Evolutionary conservation across 2,797 vertebrate genomes (phyloP), one percentile per base, ranked within the genome.

Genomic region (Carapus acus): DNA sequence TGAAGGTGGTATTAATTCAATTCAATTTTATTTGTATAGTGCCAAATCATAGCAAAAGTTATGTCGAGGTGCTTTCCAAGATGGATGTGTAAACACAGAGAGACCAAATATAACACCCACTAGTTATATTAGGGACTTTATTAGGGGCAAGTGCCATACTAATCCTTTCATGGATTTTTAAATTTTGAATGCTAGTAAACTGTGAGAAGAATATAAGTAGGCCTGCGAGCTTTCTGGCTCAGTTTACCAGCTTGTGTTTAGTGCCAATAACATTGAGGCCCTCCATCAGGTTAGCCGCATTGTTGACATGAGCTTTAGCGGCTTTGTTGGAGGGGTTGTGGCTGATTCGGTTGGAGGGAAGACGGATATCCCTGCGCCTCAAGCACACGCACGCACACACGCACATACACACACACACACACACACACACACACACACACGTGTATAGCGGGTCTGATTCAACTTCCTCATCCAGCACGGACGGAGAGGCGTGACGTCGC

Each of bases 391-490:
- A 36, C 15, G 49, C 21, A n/a, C n/a, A n/a, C n/a, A n/a, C n/a
- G n/a, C n/a, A 24, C 37, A 29, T 17, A n/a, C 49, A 62, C 4
- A 40, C 50, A 43, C 58, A 43, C 20, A 36, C 54, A 36, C 15
- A 47, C 21, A n/a, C n/a, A n/a, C n/a, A n/a, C n/a, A n/a, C n/a
- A 24, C 37, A 29, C 7, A n/a, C 40, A 43, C 49, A 42, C 51
- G 48, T 47, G 67, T 67, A 67, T 20, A 23, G 56, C 61, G 51
- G 29, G 39, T 62, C 49, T 7, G 71, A n/a, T 15, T 65, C 15
- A 57, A 86, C 87, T 88, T 88, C 85, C 85, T 86, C 33, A 80
- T 84, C 78, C 74, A 81, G 86, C 81, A 58, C 80, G 78, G 82
- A 73, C 43, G 43, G 67, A 27, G 24, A 27, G 76, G 71, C 67